Evolutionary conservation across 2,797 vertebrate species (phyloP).

Genomic region (Ptychadena robeensis): DNA sequence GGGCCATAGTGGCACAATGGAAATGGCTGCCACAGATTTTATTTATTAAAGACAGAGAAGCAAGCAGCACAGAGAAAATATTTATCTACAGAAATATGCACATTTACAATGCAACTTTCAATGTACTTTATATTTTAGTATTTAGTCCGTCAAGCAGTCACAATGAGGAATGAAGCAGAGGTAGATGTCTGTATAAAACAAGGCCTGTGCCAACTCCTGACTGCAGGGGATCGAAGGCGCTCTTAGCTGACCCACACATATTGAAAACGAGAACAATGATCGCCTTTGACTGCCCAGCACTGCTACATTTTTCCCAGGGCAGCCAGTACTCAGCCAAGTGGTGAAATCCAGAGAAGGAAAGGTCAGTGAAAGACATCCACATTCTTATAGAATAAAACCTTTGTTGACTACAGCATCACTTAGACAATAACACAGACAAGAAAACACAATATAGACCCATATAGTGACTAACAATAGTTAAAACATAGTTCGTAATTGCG

Average conservation of each 20-base stretch:
- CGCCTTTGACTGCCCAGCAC: slow-evolving; percentile 80
- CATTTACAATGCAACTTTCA: too few relatives aligned
- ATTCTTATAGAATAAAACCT: slow-evolving; percentile 74
- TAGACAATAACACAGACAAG: slow-evolving; percentile 67
- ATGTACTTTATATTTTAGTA: too few relatives aligned
- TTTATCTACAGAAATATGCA: too few relatives aligned
- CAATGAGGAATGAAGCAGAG: neutral
- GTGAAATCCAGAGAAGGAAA: slow-evolving; percentile 78
- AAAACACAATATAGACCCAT: slow-evolving; percentile 6
- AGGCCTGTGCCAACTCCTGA: slow-evolving; percentile 70
- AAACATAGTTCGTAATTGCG: neutral
- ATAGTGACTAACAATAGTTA: neutral
- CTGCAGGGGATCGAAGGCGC: slow-evolving; percentile 77
- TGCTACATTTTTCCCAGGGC: slow-evolving; percentile 83
- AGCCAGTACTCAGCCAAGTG: slow-evolving; percentile 80
- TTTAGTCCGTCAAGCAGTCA: too few relatives aligned
- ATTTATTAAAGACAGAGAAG: too few relatives aligned
- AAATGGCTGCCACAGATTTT: too few relatives aligned
- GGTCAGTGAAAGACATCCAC: slow-evolving; percentile 79
- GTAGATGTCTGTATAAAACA: neutral
- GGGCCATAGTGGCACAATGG: too few relatives aligned
- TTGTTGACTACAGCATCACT: slow-evolving; percentile 73
- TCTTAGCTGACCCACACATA: slow-evolving; percentile 82
- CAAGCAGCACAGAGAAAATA: too few relatives aligned
- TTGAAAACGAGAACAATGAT: slow-evolving; percentile 80